Evolutionary conservation across 2,888 invertebrate genomes (phyloP).

Genomic region (Anaspis maculata): DNA sequence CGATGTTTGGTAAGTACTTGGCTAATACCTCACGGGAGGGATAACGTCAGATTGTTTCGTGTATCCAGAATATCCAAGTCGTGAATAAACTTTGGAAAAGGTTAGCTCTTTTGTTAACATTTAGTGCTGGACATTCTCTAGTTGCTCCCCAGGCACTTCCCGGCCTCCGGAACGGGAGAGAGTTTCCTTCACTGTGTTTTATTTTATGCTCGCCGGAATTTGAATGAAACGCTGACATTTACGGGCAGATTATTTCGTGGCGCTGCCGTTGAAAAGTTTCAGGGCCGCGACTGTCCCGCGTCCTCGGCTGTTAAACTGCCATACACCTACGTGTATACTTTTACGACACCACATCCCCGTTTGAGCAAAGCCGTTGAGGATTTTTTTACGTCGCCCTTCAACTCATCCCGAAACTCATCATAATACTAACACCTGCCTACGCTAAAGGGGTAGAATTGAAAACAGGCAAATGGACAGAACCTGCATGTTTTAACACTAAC

Average conservation of each 20-base stretch:
- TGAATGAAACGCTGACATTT: slow-evolving; percentile 12
- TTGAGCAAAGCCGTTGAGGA: no score
- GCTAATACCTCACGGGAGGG: slow-evolving; percentile 15
- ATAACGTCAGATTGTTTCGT: slow-evolving; percentile 18
- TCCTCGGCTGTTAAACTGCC: no score
- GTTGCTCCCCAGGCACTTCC: slow-evolving; percentile 11
- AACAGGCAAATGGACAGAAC: no score
- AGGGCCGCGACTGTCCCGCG: neutral
- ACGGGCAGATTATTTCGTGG: slow-evolving; percentile 3
- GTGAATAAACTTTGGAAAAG: slow-evolving; percentile 15
- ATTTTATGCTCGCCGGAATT: slow-evolving; percentile 9
- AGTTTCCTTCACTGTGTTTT: slow-evolving; percentile 12
- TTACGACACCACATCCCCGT: no score
- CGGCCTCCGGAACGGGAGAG: slow-evolving; percentile 9
- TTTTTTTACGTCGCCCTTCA: no score
- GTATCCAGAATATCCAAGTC: slow-evolving; percentile 13
- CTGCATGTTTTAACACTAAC: no score
- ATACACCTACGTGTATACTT: no score
- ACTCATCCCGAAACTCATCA: no score
- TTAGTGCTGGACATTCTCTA: slow-evolving; percentile 15
- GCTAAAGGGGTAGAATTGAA: no score
- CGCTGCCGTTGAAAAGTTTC: slow-evolving; percentile 2
- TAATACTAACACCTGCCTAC: no score
- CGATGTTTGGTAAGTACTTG: no score
- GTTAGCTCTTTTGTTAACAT: slow-evolving; percentile 15